phyloP scores from a whole-genome alignment of 64 coral and sea anemone genomes.

The Actinia equina region DNA sequence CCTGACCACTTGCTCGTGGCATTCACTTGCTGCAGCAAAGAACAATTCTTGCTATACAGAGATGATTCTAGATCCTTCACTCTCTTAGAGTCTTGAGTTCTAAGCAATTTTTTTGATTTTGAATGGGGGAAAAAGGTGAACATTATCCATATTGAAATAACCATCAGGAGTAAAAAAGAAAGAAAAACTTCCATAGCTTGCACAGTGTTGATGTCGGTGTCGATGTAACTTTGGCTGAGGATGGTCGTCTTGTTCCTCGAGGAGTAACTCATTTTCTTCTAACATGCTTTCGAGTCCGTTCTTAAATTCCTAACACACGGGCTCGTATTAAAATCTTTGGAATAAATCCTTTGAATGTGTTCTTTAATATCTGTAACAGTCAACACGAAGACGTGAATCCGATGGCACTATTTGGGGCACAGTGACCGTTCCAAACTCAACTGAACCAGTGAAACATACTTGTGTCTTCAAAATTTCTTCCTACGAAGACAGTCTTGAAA shows the following conservation, averaged over 20 bases:
- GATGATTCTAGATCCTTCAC: neutral
- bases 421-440: no score
- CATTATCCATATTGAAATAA: neutral
- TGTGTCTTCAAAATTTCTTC: neutral
- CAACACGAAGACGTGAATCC: no score
- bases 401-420: no score
- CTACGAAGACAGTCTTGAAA: neutral
- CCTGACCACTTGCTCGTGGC: constrained; percentile 1
- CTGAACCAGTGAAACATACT: no score
- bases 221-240: neutral
- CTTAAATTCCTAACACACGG: no score
- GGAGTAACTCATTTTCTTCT: neutral
- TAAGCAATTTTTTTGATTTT: neutral
- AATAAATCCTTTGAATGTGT: no score
- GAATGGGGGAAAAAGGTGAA: neutral
- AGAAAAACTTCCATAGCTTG: neutral
- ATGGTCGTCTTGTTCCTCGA: neutral
- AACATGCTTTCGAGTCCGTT: neutral
- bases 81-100: neutral
- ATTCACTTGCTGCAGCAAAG: neutral
- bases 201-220: neutral
- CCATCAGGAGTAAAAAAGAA: neutral
- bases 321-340: no score
- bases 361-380: no score
- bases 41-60: neutral